A percentile compares a stretch with the other conserved stretches of the same genome.
phyloP scores from a whole-genome alignment of 92 coral and sea anemone species.

The Phenganax marumi region DNA sequence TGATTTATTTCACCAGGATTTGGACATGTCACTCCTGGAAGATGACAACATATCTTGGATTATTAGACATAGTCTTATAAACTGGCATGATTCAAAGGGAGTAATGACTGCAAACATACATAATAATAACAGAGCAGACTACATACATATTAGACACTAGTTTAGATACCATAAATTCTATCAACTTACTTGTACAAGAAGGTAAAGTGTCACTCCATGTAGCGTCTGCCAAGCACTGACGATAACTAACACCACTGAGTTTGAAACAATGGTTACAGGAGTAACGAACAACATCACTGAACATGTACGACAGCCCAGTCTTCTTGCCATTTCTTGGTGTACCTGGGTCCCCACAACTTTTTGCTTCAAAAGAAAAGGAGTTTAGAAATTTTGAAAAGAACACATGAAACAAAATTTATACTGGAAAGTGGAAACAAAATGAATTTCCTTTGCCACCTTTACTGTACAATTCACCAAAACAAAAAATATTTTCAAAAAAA shows the following conservation, averaged over 20 bases:
- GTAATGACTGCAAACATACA: neutral
- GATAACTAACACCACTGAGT: slow-evolving; percentile 51
- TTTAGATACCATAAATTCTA: too few species aligned
- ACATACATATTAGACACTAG: too few species aligned
- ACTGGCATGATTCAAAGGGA: neutral
- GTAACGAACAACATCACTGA: slow-evolving; percentile 57
- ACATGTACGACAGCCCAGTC: slow-evolving; percentile 63
- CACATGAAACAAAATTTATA: too few species aligned
- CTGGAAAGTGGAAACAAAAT: too few species aligned
- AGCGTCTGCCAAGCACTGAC: slow-evolving; percentile 60
- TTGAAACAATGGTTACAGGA: slow-evolving; percentile 62
- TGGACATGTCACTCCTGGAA: slow-evolving; percentile 70
- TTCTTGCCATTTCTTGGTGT: slow-evolving; percentile 72
- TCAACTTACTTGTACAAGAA: slow-evolving; percentile 56
- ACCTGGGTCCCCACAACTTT: slow-evolving; percentile 83
- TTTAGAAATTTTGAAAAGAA: neutral
- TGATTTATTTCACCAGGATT: slow-evolving; percentile 54
- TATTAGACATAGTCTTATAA: neutral
- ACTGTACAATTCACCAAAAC: too few species aligned
- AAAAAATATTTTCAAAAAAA: too few species aligned
- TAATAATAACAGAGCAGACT: too few species aligned
- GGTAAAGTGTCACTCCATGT: slow-evolving; percentile 68
- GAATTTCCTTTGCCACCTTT: too few species aligned
- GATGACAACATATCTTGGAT: neutral
- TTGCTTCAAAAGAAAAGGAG: slow-evolving; percentile 40